phyloP scores from a whole-genome alignment of 64 coral and sea anemone genomes.

The Montipora efflorescens region DNA sequence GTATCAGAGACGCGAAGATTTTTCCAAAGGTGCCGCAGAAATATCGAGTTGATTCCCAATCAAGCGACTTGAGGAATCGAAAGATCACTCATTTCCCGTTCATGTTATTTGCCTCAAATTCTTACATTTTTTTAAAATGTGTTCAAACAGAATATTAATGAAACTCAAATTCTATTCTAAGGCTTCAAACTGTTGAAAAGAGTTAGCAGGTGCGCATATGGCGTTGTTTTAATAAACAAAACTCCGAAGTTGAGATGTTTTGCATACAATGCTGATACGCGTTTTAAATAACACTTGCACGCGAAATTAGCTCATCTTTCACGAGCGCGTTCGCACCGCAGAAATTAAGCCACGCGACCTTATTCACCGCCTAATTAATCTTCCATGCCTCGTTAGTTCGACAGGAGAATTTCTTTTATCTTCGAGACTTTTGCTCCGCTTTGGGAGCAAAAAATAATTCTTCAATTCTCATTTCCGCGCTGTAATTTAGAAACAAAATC shows the following conservation, averaged over 20 bases:
- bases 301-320: constrained; percentile 2
- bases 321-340: background rate
- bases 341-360: background rate
- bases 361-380: background rate
- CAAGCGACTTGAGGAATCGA: background rate
- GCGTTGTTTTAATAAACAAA: constrained; percentile 39
- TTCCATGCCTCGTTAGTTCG: background rate
- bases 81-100: background rate
- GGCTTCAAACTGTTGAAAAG: background rate
- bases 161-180: background rate
- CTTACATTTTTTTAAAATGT: background rate
- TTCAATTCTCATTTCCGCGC: background rate
- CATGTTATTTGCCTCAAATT: background rate
- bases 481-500: background rate
- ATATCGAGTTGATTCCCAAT: background rate
- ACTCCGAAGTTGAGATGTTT: constrained; percentile 43
- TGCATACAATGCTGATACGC: constrained; percentile 38
- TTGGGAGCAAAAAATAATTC: background rate
- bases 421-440: background rate
- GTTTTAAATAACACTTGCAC: background rate
- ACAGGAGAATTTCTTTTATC: background rate
- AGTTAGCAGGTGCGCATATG: constrained; percentile 7
- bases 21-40: background rate
- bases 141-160: background rate
- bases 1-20: too few species aligned